Evolutionary conservation across 2,113 vertebrate genomes (phyloP).

Genomic region (Ciconia maguari): DNA sequence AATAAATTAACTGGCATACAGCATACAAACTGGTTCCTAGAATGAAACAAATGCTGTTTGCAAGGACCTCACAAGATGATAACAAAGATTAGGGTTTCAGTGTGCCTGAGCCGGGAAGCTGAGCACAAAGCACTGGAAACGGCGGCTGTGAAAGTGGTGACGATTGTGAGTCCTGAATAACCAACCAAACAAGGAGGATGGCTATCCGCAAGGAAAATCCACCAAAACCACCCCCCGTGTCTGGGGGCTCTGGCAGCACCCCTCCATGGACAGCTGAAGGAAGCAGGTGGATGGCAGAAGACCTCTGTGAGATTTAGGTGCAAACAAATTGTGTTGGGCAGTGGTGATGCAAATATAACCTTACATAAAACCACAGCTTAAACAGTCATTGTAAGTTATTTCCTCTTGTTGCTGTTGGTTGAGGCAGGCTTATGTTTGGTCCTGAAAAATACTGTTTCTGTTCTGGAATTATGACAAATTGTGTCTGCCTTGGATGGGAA

Average conservation of each 20-base stretch:
- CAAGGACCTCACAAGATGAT: neutral
- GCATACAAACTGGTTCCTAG: neutral
- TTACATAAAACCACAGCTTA: neutral
- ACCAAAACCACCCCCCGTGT: neutral
- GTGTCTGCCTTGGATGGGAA: neutral
- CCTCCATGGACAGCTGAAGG: neutral
- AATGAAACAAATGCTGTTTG: neutral
- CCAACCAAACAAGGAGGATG: neutral
- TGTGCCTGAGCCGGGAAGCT: neutral
- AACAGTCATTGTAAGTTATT: neutral
- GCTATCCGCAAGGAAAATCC: neutral
- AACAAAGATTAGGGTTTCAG: neutral
- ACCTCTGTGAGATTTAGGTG: neutral
- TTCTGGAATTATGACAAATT: neutral
- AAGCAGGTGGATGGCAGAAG: neutral
- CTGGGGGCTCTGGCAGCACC: neutral
- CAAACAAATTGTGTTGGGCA: neutral
- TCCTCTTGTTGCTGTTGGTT: neutral
- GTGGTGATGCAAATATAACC: neutral
- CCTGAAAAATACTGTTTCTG: neutral
- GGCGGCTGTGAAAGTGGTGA: neutral
- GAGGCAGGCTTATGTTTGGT: neutral
- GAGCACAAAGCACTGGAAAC: neutral
- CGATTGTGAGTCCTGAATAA: neutral
- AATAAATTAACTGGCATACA: neutral